These are phyloP conservation scores for Microhierax caerulescens DNA, from an alignment of 2,797 vertebrate species.

Conservation along the genomic window DNA sequence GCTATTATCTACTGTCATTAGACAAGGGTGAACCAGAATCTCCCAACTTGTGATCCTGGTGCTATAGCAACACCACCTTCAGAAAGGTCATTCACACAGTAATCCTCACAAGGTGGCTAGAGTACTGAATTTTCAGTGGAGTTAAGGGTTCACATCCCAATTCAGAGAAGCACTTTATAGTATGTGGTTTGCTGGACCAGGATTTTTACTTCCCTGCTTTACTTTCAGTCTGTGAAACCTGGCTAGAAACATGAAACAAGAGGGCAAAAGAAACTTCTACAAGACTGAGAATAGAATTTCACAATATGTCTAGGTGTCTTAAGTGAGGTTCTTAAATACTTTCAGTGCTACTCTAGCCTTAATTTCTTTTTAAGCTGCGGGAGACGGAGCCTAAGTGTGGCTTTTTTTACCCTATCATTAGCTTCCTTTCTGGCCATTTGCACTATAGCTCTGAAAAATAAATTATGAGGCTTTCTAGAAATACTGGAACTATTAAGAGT, in stretches of 20 bases:
- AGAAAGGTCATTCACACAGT: not conserved
- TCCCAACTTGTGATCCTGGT: not conserved
- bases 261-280: not conserved
- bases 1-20: not conserved
- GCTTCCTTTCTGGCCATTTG: not conserved
- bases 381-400: not conserved
- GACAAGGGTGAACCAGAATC: not conserved
- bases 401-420: not conserved
- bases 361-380: not conserved
- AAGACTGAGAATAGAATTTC: not conserved
- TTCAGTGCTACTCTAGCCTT: not conserved
- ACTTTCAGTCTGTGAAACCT: not conserved
- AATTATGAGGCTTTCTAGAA: not conserved
- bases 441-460: not conserved
- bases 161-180: not conserved
- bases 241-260: not conserved
- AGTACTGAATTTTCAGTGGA: not conserved
- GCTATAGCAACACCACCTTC: not conserved
- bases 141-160: not conserved
- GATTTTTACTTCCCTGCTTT: not conserved
- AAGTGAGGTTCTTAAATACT: not conserved
- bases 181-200: not conserved
- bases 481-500: not conserved
- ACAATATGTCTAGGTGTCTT: not conserved
- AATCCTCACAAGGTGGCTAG: not conserved